Percentiles rank a stretch among this genome's conserved stretches.
phyloP scores from a whole-genome alignment of 2,113 vertebrate species.

The Rhipidura dahli region DNA sequence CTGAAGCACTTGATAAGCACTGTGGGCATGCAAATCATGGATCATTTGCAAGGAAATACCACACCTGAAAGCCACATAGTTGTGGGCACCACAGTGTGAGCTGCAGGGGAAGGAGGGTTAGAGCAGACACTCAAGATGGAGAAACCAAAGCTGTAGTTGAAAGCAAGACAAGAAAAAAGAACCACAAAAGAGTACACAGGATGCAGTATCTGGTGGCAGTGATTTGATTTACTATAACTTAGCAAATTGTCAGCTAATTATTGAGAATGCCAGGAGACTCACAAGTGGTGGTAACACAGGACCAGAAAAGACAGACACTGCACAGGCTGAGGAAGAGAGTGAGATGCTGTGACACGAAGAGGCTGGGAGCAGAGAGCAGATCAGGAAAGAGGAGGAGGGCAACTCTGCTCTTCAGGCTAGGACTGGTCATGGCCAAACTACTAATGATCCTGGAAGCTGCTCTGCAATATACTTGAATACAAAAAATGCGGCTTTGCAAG shows the following conservation, averaged over 20 bases:
- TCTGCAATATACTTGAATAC: not conserved
- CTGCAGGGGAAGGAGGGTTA: not conserved
- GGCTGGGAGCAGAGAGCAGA: not conserved
- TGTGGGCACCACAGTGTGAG: not conserved
- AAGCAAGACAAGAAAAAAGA: not conserved
- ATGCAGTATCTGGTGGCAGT: not conserved
- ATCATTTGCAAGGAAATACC: not conserved
- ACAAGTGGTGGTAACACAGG: not conserved
- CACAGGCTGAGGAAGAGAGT: not conserved
- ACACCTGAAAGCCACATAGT: not conserved
- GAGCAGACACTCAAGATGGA: not conserved
- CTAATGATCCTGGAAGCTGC: not conserved
- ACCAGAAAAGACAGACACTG: not conserved
- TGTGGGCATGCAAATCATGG: not conserved
- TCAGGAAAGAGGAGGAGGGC: not conserved
- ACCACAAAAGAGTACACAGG: not conserved
- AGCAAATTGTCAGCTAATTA: not conserved
- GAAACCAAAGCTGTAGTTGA: not conserved
- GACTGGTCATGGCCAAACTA: not conserved
- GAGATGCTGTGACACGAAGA: not conserved
- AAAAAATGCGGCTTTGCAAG: not conserved
- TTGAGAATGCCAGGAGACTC: not conserved
- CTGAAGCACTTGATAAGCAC: not conserved
- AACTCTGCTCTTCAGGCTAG: not conserved
- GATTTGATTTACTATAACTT: not conserved